Base-by-base conservation (phyloP, 2,113 vertebrate species). In the Cyphomyrus discorhynchus region DNA sequence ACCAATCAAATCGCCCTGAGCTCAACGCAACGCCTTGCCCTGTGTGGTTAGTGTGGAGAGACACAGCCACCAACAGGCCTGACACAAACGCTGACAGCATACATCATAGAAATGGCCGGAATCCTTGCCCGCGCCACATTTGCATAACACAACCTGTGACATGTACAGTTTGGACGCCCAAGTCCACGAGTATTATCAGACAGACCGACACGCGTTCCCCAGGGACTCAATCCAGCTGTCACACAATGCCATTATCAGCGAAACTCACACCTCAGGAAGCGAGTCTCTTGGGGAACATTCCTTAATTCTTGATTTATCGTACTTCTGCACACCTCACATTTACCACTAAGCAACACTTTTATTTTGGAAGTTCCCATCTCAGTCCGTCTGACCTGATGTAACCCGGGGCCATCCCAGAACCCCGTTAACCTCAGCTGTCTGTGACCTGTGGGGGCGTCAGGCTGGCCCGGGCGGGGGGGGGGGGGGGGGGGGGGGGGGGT, bases 121-220 rank as follows among this genome's bases (percentile, higher is more conserved):
- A 89, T 83, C 19, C 45, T 39, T 77, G 86, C 39, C 47, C 3
- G 21, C 42, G 21, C 21, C 50, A n/a, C 9, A 89, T 89, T 89
- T 83, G 47, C 88, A 89, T 89, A 83, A 89, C 21, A 19, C 6
- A 31, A 83, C 77, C 88, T 53, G 88, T 42, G 50, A 87, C 52
- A 39, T 80, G 35, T 77, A 47, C 42, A 31, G 88, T 42, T 82
- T 89, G 52, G 31, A 49, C 5, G 21, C 77, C 35, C 50, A 89
- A 83, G 77, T 80, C 35, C 77, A 42, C 9, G 8, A 21, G 80
- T 1, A n/a, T 58, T 58, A 89, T 89, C 50, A 82, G 82, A 53
- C 42, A 82, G 53, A 89, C 35, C 5, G 42, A 74, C 39, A 24
- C 31, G 56, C 82, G 31, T 45, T n/a, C 58, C 74, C 50, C 50